These are phyloP conservation scores for Cisticola juncidis DNA, from an alignment of 2,113 vertebrate species.

Conservation along the genomic window DNA sequence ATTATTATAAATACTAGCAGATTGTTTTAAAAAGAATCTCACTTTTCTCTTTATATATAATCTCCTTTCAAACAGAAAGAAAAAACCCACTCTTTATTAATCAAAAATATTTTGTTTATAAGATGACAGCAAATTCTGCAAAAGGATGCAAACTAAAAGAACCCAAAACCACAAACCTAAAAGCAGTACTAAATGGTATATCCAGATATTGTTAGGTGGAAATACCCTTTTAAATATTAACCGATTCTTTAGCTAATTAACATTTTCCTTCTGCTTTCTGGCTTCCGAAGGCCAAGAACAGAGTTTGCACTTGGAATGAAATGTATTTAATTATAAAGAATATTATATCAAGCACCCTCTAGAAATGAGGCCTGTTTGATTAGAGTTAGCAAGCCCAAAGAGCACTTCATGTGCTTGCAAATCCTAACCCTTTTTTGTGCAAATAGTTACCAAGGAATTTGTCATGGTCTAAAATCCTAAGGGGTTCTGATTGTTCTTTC, in stretches of 20 bases:
- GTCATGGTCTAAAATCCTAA: not conserved
- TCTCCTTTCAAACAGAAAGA: not conserved
- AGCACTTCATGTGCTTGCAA: not conserved
- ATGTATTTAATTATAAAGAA: slow-evolving; percentile 4
- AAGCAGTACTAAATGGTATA: not conserved
- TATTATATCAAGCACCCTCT: not conserved
- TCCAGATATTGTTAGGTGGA: not conserved
- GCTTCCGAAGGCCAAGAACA: not conserved
- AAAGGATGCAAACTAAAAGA: not conserved
- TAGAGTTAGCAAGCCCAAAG: not conserved
- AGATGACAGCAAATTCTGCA: not conserved
- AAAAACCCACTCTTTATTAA: not conserved
- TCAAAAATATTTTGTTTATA: not conserved
- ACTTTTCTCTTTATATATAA: not conserved
- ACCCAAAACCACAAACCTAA: not conserved
- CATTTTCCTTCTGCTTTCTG: not conserved
- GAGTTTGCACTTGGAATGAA: not conserved
- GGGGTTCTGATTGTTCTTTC: not conserved
- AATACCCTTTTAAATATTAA: not conserved
- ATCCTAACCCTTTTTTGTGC: not conserved
- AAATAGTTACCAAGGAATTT: not conserved
- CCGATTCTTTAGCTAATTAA: not conserved
- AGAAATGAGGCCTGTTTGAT: not conserved
- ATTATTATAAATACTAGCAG: not conserved
- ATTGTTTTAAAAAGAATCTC: not conserved